phyloP scores from a whole-genome alignment of 2,113 vertebrate species.

The Lasiurus borealis region DNA sequence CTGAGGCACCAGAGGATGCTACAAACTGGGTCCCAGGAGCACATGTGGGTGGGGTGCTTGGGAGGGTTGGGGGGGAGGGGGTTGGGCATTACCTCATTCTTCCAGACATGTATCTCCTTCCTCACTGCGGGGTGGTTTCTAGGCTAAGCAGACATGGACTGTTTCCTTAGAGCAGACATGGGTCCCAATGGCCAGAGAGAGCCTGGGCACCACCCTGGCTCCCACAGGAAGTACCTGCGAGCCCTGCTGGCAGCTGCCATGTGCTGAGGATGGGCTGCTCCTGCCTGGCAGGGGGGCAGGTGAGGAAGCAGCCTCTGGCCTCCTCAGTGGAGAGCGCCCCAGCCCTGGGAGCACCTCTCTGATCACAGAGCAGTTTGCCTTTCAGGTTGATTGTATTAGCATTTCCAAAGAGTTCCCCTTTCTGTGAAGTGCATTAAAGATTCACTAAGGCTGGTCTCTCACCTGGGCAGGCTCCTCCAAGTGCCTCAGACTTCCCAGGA shows the following conservation, averaged over 20 bases:
- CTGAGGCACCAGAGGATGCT: background rate
- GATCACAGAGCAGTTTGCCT: constrained; percentile 54
- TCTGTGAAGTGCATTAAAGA: constrained; percentile 57
- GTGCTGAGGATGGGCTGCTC: background rate
- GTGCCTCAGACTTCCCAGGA: constrained; percentile 71
- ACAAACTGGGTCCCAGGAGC: background rate
- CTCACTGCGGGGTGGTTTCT: background rate
- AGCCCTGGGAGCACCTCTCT: background rate
- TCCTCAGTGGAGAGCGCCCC: background rate
- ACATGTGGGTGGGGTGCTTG: background rate
- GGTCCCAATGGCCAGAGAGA: background rate
- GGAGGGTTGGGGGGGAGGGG: no score
- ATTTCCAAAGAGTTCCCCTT: constrained; percentile 62
- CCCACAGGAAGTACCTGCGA: background rate
- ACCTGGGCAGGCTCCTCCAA: constrained; percentile 62
- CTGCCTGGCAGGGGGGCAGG: background rate
- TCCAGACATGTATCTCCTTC: background rate
- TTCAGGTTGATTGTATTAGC: constrained; percentile 66
- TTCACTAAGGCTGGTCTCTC: constrained; percentile 66
- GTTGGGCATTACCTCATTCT: background rate
- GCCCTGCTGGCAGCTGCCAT: background rate
- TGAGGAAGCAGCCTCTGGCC: background rate
- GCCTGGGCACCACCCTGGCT: background rate
- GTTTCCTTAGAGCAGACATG: background rate
- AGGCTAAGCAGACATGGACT: background rate